Conservation (phyloP, 2,113 vertebrate genomes). For the Aldabrachelys gigantea region DNA sequence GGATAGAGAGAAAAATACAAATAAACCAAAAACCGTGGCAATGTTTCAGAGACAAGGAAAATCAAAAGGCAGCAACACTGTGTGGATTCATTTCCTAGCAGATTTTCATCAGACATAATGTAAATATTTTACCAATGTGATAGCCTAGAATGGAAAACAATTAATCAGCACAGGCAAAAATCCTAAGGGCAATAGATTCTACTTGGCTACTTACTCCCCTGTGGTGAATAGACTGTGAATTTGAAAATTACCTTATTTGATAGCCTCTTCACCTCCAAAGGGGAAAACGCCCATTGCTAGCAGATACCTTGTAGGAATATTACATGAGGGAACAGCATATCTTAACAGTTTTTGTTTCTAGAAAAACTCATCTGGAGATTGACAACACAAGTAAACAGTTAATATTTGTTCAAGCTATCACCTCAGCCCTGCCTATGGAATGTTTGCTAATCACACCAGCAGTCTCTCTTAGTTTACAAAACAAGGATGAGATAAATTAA, state of each 20-base stretch:
- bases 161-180: slow-evolving; percentile 59
- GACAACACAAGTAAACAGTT: slow-evolving; percentile 56
- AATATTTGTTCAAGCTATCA: slow-evolving; percentile 39
- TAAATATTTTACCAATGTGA: slow-evolving; percentile 64
- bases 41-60: slow-evolving; percentile 36
- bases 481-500: slow-evolving; percentile 78
- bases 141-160: slow-evolving; percentile 49
- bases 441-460: slow-evolving; percentile 60
- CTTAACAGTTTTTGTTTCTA: slow-evolving; percentile 57
- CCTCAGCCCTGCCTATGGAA: neutral
- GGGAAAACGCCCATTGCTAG: neutral
- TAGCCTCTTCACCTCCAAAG: neutral
- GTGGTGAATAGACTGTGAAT: neutral
- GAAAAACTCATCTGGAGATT: slow-evolving; percentile 49
- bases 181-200: slow-evolving; percentile 21
- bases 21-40: slow-evolving; percentile 42
- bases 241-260: neutral
- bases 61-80: slow-evolving; percentile 3
- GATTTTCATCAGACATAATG: slow-evolving; percentile 40
- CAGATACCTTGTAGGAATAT: slow-evolving; percentile 36
- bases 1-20: slow-evolving; percentile 38
- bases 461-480: slow-evolving; percentile 58
- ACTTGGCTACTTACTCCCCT: slow-evolving; percentile 9
- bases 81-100: slow-evolving; percentile 43
- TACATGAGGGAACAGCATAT: slow-evolving; percentile 26